A percentile compares a stretch with the other conserved stretches of the same genome.
phyloP scores from a whole-genome alignment of 2,888 invertebrate species.

The Uloborus plumipes region DNA sequence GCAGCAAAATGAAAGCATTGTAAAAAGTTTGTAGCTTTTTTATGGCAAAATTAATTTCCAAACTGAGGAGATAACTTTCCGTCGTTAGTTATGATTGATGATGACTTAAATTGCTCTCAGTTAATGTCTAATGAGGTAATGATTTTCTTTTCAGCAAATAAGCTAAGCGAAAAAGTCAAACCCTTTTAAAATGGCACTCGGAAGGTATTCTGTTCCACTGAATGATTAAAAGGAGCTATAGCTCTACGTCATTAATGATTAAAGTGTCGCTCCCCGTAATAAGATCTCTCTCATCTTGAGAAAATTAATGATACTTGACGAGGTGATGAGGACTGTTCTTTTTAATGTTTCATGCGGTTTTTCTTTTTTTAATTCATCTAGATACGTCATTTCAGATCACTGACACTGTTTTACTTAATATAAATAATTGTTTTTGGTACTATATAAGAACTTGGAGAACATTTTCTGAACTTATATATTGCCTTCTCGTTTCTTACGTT shows the following conservation, averaged over 20 bases:
- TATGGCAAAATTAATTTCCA: constrained; percentile 50
- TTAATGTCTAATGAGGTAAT: constrained; percentile 62
- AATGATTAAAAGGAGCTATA: constrained; percentile 56
- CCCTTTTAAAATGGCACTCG: constrained; percentile 33
- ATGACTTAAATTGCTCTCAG: constrained; percentile 58
- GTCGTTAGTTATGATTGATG: constrained; percentile 62
- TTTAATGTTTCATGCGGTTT: background rate
- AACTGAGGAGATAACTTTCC: constrained; percentile 61
- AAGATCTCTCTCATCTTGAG: constrained; percentile 40
- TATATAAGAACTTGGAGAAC: no score
- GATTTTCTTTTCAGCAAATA: constrained; percentile 44
- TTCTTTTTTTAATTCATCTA: no score
- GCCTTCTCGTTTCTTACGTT: no score
- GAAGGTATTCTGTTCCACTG: constrained; percentile 41
- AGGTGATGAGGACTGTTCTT: constrained; percentile 27
- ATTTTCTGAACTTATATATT: no score
- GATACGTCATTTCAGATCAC: no score
- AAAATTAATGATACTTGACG: constrained; percentile 48
- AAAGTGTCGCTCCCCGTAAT: constrained; percentile 51
- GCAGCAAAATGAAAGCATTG: constrained; percentile 34
- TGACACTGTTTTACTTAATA: no score
- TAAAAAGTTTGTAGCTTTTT: constrained; percentile 35
- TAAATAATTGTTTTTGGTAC: no score
- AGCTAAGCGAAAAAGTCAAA: constrained; percentile 12
- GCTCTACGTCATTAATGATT: constrained; percentile 58